Evolutionary conservation across 1,140 invertebrate species (phyloP).

Genomic region (Drosophila punjabiensis): DNA sequence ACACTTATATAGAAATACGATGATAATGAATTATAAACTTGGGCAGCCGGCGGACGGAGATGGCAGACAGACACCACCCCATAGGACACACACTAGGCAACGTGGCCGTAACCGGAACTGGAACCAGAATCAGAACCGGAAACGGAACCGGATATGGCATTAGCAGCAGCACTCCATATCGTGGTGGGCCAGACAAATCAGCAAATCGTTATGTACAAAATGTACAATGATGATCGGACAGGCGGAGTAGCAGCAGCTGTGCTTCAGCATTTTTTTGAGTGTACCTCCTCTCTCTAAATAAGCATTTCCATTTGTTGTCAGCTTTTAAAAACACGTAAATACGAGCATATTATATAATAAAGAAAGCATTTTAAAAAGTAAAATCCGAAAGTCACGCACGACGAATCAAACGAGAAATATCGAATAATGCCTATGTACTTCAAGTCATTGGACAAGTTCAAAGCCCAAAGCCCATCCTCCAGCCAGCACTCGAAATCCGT

Average conservation of each 20-base stretch:
- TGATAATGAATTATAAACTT: slow-evolving; percentile 55
- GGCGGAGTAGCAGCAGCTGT: slow-evolving; percentile 22
- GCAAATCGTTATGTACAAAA: slow-evolving; percentile 50
- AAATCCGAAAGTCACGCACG: slow-evolving; percentile 32
- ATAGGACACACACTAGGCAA: slow-evolving; percentile 26
- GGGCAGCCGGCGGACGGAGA: slow-evolving; percentile 20
- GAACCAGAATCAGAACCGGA: slow-evolving; percentile 5
- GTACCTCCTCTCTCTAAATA: slow-evolving; percentile 76
- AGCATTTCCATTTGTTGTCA: slow-evolving; percentile 83
- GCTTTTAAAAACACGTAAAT: slow-evolving; percentile 75
- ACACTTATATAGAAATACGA: slow-evolving; percentile 64
- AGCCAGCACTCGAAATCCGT: slow-evolving; percentile 13
- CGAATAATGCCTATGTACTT: slow-evolving; percentile 26
- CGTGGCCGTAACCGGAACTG: slow-evolving; percentile 13
- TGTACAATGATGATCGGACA: slow-evolving; percentile 48
- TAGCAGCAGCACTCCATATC: slow-evolving; percentile 32
- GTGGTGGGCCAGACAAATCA: slow-evolving; percentile 65
- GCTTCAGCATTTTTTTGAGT: slow-evolving; percentile 69
- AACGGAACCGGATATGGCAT: slow-evolving; percentile 19
- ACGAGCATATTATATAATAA: slow-evolving; percentile 66
- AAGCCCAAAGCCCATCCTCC: slow-evolving; percentile 23
- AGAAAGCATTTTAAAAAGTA: slow-evolving; percentile 65
- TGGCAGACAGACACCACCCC: slow-evolving; percentile 29
- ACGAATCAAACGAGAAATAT: slow-evolving; percentile 25
- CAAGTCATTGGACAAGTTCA: slow-evolving; percentile 35